Conservation (phyloP, 1,140 invertebrate species). For the Pogonus chalceus region DNA sequence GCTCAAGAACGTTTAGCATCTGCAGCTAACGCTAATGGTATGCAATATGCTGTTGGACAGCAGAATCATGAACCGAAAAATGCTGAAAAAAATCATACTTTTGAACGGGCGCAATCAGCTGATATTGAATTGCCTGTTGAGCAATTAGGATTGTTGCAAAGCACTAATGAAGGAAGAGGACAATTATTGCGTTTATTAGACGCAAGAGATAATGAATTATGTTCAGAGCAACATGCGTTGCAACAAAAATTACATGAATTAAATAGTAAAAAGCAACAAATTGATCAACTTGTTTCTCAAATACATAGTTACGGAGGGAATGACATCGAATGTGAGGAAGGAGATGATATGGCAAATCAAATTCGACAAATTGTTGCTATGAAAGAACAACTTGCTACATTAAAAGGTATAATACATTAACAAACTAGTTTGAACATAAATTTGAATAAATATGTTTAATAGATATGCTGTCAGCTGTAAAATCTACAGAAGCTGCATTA, state of each 20-base stretch:
- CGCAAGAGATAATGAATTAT: constrained; percentile 30
- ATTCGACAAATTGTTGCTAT: constrained; percentile 31
- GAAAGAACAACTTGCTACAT: constrained; percentile 31
- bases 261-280: constrained; percentile 33
- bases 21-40: background rate
- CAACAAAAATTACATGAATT: constrained; percentile 34
- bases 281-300: constrained; percentile 32
- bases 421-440: background rate
- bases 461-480: background rate
- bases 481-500: background rate
- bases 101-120: background rate
- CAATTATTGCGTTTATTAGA: constrained; percentile 30
- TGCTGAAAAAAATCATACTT: background rate
- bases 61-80: background rate
- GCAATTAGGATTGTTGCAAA: background rate
- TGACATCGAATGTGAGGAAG: constrained; percentile 22
- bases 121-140: background rate
- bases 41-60: background rate
- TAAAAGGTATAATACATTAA: constrained; percentile 33
- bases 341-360: constrained; percentile 14
- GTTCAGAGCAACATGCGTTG: constrained; percentile 29
- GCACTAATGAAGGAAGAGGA: background rate
- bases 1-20: constrained; percentile 21
- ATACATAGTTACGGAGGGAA: constrained; percentile 28
- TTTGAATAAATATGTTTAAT: background rate